These are phyloP conservation scores for Coenonympha glycerion DNA, from an alignment of 2,888 invertebrate genomes.

Conservation along the genomic window DNA sequence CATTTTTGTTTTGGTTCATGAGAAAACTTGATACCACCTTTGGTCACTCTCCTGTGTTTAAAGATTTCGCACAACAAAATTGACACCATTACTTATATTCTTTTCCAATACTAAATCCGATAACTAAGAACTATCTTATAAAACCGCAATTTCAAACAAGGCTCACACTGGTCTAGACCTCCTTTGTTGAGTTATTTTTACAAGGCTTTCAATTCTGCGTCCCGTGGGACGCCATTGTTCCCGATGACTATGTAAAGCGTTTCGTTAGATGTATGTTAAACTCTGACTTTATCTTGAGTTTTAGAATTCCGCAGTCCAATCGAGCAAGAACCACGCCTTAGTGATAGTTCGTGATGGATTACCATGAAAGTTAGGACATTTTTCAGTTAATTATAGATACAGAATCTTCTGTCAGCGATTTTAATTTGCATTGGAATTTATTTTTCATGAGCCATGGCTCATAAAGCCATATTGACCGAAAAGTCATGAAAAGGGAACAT, in stretches of 20 bases:
- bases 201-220: conserved; percentile 48
- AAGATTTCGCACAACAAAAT: no score
- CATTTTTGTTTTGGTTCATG: no score
- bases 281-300: conserved; percentile 6
- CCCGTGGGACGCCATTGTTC: conserved; percentile 54
- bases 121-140: conserved; percentile 15
- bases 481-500: conserved; percentile 6
- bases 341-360: no score
- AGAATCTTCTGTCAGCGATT: background rate
- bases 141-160: conserved; percentile 46
- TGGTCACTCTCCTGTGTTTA: no score
- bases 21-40: no score
- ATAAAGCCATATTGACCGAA: background rate
- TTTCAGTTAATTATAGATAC: background rate
- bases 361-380: no score
- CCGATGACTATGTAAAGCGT: conserved; percentile 17
- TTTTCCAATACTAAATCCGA: no score
- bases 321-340: background rate
- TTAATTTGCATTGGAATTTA: background rate
- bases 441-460: background rate
- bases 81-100: no score
- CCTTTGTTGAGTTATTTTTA: conserved; percentile 52
- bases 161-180: conserved; percentile 46
- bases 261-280: conserved; percentile 18
- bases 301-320: background rate